Evolutionary conservation across 2,888 invertebrate species (phyloP), one percentile per base, ranked within the genome.

Genomic region (Melanotus villosus): DNA sequence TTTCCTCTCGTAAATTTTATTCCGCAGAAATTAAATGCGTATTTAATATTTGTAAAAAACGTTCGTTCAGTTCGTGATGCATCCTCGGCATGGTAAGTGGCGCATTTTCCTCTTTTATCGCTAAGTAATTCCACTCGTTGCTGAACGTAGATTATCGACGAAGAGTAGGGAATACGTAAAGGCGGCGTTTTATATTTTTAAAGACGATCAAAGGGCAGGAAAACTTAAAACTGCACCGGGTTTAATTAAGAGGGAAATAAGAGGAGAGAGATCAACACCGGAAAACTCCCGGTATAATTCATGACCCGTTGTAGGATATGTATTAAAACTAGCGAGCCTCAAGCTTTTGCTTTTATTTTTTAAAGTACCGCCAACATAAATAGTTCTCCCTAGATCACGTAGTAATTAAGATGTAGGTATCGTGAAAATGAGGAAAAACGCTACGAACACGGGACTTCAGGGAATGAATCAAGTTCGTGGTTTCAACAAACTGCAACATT

Each of bases 191-290:
- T 12, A 12, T n/a, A 34, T 12, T 34, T 34, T 5, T 34, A 12
- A 32, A 2, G 34, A 60, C 60, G 60, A 60, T 60, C 60, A 60
- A 60, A 60, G 60, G 47, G 19, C 30, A 47, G 47, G 47, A 34
- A 60, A 60, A 47, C 47, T 60, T 47, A 47, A 47, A 45, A 47
- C 36, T 21, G 47, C 34, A 21, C 52, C 38, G 36, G 52, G 50
- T 34, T 62, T 62, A 62, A 62, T 62, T 62, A 62, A 52, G 52
- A 36, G 34, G 34, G 45, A 62, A 52, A 50, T 38, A 52, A 62
- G 62, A 52, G 62, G 60, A 43, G 30, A n/a, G 26, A 45, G 47
- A 23, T 60, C 45, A 60, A 47, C 52, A 26, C 52, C 12, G 50
- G 62, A 36, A 52, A 62, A 26, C 18, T 36, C 36, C 4, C 26